A percentile compares a stretch with the other conserved stretches of the same genome.
Evolutionary conservation across 2,113 vertebrate genomes (phyloP).

Genomic region (Pseudopodoces humilis): DNA sequence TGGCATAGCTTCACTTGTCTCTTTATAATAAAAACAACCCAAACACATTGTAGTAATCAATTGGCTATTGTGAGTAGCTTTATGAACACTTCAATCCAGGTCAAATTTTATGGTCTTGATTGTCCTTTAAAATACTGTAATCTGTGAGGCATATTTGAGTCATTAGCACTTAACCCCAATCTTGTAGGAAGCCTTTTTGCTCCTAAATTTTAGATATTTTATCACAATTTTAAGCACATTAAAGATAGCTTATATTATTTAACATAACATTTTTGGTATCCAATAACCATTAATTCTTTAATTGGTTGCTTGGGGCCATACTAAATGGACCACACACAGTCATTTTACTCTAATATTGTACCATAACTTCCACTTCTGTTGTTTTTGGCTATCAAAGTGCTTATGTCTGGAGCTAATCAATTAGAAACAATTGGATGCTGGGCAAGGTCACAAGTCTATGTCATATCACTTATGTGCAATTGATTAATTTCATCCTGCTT

Average conservation of each 20-base stretch:
- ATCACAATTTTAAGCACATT: slow-evolving; percentile 43
- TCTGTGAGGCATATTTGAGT: slow-evolving; percentile 13
- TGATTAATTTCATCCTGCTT: slow-evolving; percentile 66
- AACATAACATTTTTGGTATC: slow-evolving; percentile 52
- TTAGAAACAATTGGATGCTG: slow-evolving; percentile 67
- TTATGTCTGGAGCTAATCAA: slow-evolving; percentile 65
- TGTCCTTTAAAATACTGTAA: slow-evolving; percentile 26
- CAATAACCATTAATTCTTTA: slow-evolving; percentile 64
- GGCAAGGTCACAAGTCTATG: slow-evolving; percentile 53
- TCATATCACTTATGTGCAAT: slow-evolving; percentile 39
- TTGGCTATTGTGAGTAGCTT: slow-evolving; percentile 24
- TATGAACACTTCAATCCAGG: slow-evolving; percentile 24
- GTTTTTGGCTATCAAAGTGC: slow-evolving; percentile 55
- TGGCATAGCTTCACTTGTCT: slow-evolving; percentile 47
- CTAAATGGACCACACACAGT: slow-evolving; percentile 58
- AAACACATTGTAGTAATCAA: slow-evolving; percentile 59
- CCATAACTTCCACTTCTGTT: slow-evolving; percentile 46
- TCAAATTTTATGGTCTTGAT: slow-evolving; percentile 7
- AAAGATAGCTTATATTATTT: slow-evolving; percentile 55
- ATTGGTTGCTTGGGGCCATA: slow-evolving; percentile 50
- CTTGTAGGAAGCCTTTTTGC: background rate
- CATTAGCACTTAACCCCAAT: slow-evolving; percentile 32
- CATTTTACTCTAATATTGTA: slow-evolving; percentile 7
- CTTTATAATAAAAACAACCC: slow-evolving; percentile 34
- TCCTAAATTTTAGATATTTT: slow-evolving; percentile 9